A percentile compares a stretch with the other conserved stretches of the same genome.
Conservation (phyloP, 1,140 invertebrate species). For the Piezodorus guildinii region DNA sequence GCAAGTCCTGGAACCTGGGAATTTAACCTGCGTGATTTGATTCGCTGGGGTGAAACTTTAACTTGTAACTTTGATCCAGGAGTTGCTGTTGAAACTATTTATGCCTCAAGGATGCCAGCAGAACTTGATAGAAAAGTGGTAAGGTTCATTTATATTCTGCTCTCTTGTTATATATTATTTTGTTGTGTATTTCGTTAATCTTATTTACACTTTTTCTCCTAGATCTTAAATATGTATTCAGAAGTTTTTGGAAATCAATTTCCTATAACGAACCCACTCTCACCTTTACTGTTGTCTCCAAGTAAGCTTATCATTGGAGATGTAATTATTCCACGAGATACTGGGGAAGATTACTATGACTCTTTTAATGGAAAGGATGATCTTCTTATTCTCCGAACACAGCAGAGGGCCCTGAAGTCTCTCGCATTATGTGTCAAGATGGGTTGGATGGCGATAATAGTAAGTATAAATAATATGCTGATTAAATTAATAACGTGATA, state of each 20-base stretch:
- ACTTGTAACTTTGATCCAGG: conserved; percentile 39
- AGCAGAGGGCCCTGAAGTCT: conserved; percentile 53
- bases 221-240: conserved; percentile 47
- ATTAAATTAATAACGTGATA: no score
- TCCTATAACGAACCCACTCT: conserved; percentile 36
- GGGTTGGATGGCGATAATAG: conserved; percentile 85
- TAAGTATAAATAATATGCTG: conserved; percentile 36
- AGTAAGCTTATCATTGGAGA: conserved; percentile 46
- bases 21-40: conserved; percentile 91
- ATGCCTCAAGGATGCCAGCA: conserved; percentile 68
- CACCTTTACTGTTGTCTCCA: conserved; percentile 40
- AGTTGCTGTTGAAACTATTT: conserved; percentile 61
- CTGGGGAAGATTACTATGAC: background rate
- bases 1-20: conserved; percentile 81
- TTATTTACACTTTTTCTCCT: conserved; percentile 23
- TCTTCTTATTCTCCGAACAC: conserved; percentile 42
- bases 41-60: conserved; percentile 75
- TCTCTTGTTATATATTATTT: background rate
- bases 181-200: background rate
- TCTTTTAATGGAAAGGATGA: background rate
- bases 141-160: background rate
- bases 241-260: conserved; percentile 43
- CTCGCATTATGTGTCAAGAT: conserved; percentile 72
- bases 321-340: conserved; percentile 36
- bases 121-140: conserved; percentile 53